phyloP scores from a whole-genome alignment of 1,140 invertebrate genomes.

The Aricia agestis region DNA sequence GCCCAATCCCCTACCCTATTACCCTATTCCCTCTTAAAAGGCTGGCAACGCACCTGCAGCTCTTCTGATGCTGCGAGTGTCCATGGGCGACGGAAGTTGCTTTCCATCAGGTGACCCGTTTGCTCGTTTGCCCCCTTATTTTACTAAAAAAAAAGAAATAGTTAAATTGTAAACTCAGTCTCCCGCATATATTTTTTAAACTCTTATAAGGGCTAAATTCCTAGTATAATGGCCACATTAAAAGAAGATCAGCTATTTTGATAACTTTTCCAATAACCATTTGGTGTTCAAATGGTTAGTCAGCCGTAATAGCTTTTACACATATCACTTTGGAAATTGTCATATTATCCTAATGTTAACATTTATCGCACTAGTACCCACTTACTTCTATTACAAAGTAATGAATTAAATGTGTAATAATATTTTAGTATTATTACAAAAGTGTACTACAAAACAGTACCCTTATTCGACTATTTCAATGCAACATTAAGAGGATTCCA shows the following conservation, averaged over 20 bases:
- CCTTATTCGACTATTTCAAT: too few species aligned
- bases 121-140: too few species aligned
- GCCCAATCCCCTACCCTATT: too few species aligned
- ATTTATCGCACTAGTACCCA: conserved; percentile 1
- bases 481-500: too few species aligned
- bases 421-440: neutral
- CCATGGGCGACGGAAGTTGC: too few species aligned
- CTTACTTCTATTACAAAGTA: conserved; percentile 3
- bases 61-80: too few species aligned
- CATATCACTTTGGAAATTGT: neutral
- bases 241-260: conserved; percentile 10
- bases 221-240: neutral
- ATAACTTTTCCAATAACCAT: conserved; percentile 9
- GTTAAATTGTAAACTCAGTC: too few species aligned
- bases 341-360: conserved; percentile 7
- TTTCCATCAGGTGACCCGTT: too few species aligned
- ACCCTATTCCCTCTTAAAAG: too few species aligned
- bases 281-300: neutral
- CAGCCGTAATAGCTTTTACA: neutral
- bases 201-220: neutral
- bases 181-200: neutral
- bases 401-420: neutral
- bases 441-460: too few species aligned
- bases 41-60: too few species aligned
- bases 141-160: too few species aligned